A percentile compares a stretch with the other conserved stretches of the same genome.
Evolutionary conservation across 2,113 vertebrate genomes (phyloP).

Genomic region (Crypturellus undulatus): DNA sequence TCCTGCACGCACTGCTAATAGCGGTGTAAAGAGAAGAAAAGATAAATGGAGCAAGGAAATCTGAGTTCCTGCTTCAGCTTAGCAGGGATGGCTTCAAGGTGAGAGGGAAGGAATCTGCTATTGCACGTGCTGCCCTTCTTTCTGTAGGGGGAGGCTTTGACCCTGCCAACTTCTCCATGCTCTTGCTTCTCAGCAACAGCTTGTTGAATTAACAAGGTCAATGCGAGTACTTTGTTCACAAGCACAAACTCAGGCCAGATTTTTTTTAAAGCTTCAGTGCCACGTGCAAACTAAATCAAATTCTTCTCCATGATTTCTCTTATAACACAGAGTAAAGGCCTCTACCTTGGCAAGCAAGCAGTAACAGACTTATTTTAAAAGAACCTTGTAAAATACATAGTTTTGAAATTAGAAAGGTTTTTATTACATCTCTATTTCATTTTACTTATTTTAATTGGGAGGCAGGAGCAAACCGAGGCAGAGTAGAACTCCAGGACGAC

Average conservation of each 20-base stretch:
- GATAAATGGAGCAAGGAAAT: rapidly evolving
- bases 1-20: rapidly evolving
- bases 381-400: not conserved
- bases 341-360: not conserved
- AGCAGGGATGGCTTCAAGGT: not conserved
- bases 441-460: not conserved
- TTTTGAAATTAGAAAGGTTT: not conserved
- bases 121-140: rapidly evolving
- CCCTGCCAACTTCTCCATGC: not conserved
- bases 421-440: not conserved
- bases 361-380: not conserved
- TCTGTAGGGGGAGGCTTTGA: not conserved
- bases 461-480: not conserved
- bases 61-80: not conserved
- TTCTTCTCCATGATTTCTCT: too few relatives aligned
- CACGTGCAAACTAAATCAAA: not conserved
- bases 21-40: rapidly evolving
- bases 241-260: not conserved
- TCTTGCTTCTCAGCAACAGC: rapidly evolving
- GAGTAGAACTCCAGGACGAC: not conserved
- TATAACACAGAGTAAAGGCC: not conserved
- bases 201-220: not conserved
- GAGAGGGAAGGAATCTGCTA: rapidly evolving
- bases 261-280: not conserved
- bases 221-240: not conserved